These are phyloP conservation scores for Aricia artaxerxes DNA, from an alignment of 2,888 invertebrate species.

Conservation along the genomic window DNA sequence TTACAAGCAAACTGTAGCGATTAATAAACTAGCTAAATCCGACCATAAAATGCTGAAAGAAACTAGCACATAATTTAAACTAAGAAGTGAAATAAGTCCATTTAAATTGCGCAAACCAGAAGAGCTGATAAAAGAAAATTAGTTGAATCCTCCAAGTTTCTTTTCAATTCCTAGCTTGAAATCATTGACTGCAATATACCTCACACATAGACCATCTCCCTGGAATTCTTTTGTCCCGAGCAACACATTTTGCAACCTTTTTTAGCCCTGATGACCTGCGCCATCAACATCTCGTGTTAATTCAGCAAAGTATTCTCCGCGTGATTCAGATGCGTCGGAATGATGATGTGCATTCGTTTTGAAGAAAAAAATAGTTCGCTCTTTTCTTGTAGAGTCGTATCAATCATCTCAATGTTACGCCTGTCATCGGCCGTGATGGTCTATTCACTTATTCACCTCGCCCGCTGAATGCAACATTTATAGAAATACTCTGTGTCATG, in stretches of 20 bases:
- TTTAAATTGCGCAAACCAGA: no score
- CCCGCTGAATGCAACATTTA: conserved; percentile 24
- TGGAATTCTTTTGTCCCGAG: background rate
- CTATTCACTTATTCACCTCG: conserved; percentile 30
- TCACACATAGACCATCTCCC: background rate
- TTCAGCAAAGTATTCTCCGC: background rate
- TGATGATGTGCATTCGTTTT: conserved; percentile 23
- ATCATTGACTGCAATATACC: background rate
- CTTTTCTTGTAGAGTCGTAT: conserved; percentile 24
- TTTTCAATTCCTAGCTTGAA: background rate
- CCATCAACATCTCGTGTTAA: conserved; percentile 3
- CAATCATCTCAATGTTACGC: conserved; percentile 28
- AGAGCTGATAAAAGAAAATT: no score
- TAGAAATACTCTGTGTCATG: conserved; percentile 28
- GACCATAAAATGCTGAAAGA: no score
- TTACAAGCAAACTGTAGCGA: background rate
- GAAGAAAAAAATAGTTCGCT: conserved; percentile 5
- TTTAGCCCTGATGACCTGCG: conserved; percentile 7
- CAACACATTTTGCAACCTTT: conserved; percentile 1
- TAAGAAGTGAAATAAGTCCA: background rate
- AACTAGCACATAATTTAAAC: background rate
- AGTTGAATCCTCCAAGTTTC: no score
- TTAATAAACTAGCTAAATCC: background rate
- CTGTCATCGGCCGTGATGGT: conserved; percentile 28
- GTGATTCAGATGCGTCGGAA: conserved; percentile 3